phyloP scores from a whole-genome alignment of 2,888 invertebrate genomes.

The Nycteola revayana region DNA sequence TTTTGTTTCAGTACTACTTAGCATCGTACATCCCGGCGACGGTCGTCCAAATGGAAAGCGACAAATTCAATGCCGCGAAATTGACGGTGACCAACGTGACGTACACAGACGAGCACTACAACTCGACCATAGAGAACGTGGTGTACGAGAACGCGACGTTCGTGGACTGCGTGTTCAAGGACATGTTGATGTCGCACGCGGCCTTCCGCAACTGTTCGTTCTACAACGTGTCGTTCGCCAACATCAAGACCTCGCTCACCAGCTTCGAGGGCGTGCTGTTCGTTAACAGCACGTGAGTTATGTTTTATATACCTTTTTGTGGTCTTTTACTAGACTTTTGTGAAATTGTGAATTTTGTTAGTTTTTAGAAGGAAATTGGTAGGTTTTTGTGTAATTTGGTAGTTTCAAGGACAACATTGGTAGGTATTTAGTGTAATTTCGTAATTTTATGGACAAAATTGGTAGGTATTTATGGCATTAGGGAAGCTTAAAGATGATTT shows the following conservation, averaged over 20 bases:
- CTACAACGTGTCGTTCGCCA: slow-evolving; percentile 85
- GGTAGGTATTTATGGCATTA: too few species aligned
- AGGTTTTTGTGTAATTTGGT: too few species aligned
- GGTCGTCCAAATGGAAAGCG: slow-evolving; percentile 66
- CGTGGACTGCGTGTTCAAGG: slow-evolving; percentile 84
- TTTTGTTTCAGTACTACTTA: slow-evolving; percentile 67
- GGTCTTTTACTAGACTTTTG: too few species aligned
- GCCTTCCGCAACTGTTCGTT: slow-evolving; percentile 87
- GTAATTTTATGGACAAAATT: too few species aligned
- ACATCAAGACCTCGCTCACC: slow-evolving; percentile 87
- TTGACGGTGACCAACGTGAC: slow-evolving; percentile 51
- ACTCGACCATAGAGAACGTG: slow-evolving; percentile 83
- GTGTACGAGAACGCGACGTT: slow-evolving; percentile 83
- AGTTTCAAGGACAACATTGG: too few species aligned
- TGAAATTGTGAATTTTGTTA: too few species aligned
- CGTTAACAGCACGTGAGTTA: slow-evolving; percentile 84
- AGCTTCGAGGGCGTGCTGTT: slow-evolving; percentile 84
- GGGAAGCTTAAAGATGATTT: too few species aligned
- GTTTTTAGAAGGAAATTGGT: too few species aligned
- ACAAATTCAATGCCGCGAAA: slow-evolving; percentile 49
- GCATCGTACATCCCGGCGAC: slow-evolving; percentile 78
- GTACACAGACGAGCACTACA: slow-evolving; percentile 73
- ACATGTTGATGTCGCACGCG: slow-evolving; percentile 87
- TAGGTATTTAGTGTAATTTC: too few species aligned
- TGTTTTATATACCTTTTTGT: too few species aligned